Conservation (phyloP, 2,797 vertebrate species). For the Cottoperca gobio region DNA sequence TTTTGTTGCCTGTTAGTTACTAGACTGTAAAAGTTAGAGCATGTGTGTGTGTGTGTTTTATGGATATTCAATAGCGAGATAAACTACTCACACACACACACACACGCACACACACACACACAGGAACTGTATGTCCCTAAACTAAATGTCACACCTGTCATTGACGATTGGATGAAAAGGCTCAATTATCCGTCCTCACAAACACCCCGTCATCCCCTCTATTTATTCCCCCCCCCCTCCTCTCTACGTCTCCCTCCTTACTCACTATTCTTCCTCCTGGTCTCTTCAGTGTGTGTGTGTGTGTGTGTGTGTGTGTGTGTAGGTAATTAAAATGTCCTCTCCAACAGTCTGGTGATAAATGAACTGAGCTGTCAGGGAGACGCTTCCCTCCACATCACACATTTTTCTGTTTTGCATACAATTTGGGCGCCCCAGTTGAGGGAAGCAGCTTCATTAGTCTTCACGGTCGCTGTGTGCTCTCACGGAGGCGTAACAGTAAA, state of each 20-base stretch:
- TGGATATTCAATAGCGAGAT: slow-evolving; percentile 47
- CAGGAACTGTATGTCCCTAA: not conserved
- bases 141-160: slow-evolving; percentile 68
- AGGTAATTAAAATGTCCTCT: slow-evolving; percentile 65
- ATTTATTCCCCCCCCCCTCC: too few relatives aligned
- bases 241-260: not conserved
- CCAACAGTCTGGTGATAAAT: slow-evolving; percentile 36
- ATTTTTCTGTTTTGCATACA: not conserved
- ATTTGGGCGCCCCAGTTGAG: slow-evolving; percentile 14
- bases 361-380: slow-evolving; percentile 42
- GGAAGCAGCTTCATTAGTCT: slow-evolving; percentile 46
- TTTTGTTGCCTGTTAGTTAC: slow-evolving; percentile 48
- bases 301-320: not conserved
- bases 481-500: not conserved
- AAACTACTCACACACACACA: not conserved
- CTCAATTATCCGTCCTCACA: slow-evolving; percentile 63
- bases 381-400: slow-evolving; percentile 35
- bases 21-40: slow-evolving; percentile 53
- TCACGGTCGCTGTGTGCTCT: not conserved
- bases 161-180: slow-evolving; percentile 57
- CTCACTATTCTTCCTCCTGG: fast-evolving
- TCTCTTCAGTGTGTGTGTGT: slow-evolving; percentile 13
- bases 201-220: slow-evolving; percentile 12
- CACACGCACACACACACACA: not conserved
- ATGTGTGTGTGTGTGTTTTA: slow-evolving; percentile 43